Evolutionary conservation across 2,113 vertebrate genomes (phyloP).

Genomic region (Chroicocephalus ridibundus): DNA sequence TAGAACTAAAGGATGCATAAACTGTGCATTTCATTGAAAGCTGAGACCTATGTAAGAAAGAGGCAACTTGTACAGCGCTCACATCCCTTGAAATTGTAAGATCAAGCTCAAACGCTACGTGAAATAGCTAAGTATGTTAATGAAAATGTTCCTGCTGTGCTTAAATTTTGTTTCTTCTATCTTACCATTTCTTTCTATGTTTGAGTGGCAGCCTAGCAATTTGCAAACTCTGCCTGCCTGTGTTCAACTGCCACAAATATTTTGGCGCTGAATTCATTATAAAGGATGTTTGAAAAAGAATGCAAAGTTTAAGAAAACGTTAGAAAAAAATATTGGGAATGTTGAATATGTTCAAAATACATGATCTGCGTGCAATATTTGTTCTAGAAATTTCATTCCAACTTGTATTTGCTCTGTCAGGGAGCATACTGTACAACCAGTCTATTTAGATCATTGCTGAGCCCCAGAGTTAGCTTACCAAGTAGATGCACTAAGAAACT

Average conservation of each 20-base stretch:
- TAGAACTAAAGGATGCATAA: not conserved
- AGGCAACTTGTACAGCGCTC: not conserved
- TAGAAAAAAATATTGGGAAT: not conserved
- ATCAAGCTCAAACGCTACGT: not conserved
- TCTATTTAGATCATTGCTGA: not conserved
- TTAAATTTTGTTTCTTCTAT: not conserved
- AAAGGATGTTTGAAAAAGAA: not conserved
- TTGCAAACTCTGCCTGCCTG: not conserved
- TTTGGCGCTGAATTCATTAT: not conserved
- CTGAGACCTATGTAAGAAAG: not conserved
- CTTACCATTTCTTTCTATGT: not conserved
- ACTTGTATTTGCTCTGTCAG: not conserved
- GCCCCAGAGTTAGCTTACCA: not conserved
- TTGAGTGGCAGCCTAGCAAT: not conserved
- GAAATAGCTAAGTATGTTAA: not conserved
- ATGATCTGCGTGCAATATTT: not conserved
- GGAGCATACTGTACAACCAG: not conserved
- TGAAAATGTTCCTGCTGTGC: not conserved
- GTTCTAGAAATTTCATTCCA: not conserved
- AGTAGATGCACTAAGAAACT: not conserved
- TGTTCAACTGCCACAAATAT: not conserved
- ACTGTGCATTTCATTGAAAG: not conserved
- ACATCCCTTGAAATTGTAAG: not conserved
- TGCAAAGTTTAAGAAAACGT: not conserved
- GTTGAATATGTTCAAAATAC: not conserved